phyloP scores from a whole-genome alignment of 2,888 invertebrate genomes.

The Chalcosyrphus nemorum region DNA sequence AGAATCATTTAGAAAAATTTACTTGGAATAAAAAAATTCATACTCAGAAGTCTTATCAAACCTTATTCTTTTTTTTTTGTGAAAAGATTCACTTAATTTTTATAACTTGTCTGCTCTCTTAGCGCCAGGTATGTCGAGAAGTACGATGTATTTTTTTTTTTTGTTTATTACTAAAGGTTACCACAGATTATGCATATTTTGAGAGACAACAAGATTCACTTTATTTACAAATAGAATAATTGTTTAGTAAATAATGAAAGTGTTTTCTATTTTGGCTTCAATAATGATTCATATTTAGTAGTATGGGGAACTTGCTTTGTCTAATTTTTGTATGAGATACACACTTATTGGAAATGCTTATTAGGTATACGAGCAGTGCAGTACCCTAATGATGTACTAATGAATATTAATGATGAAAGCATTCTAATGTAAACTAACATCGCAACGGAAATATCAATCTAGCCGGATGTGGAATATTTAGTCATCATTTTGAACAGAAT shows the following conservation, averaged over 20 bases:
- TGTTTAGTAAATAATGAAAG: not conserved
- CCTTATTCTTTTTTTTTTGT: not conserved
- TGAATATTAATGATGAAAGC: no score
- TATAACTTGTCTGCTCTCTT: not conserved
- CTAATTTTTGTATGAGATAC: no score
- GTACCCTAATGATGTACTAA: no score
- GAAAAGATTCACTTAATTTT: not conserved
- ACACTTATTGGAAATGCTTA: not conserved
- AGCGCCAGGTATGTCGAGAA: conserved; percentile 7
- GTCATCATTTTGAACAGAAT: no score
- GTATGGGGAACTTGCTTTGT: not conserved
- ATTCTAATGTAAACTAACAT: no score
- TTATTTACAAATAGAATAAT: not conserved
- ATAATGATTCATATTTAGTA: not conserved
- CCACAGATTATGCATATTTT: not conserved
- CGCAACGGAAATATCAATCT: no score
- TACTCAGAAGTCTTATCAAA: no score
- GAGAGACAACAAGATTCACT: not conserved
- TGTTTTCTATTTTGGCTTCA: not conserved
- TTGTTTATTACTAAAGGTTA: not conserved
- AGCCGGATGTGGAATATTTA: no score
- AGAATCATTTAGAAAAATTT: not conserved
- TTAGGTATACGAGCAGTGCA: no score
- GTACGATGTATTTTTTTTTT: not conserved
- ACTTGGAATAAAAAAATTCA: no score